Evolutionary conservation across 2,113 vertebrate species (phyloP).

Genomic region (Oryzias woworae): DNA sequence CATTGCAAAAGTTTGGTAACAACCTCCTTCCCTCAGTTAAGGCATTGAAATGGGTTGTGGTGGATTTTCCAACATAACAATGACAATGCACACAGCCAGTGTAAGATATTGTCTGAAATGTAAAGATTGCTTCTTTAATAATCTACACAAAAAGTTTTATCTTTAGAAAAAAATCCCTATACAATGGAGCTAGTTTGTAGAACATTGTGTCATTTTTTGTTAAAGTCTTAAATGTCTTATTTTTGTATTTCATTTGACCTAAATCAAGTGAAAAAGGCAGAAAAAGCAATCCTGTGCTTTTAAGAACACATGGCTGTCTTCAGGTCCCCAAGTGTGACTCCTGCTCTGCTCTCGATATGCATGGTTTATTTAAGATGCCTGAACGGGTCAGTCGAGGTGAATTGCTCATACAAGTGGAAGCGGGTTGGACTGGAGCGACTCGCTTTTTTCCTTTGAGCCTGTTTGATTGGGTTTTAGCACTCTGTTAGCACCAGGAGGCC

Average conservation of each 20-base stretch:
- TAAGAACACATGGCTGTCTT: constrained; percentile 11
- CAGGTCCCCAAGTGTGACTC: constrained; percentile 20
- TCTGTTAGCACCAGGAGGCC: constrained; percentile 53
- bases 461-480: constrained; percentile 74
- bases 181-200: no score
- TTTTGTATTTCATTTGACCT: constrained; percentile 32
- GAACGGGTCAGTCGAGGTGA: constrained; percentile 65
- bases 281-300: constrained; percentile 31
- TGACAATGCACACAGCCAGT: no score
- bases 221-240: no score
- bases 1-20: no score
- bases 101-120: no score
- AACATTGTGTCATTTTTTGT: no score
- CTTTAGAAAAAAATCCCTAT: no score
- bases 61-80: no score
- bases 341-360: constrained; percentile 16
- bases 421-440: constrained; percentile 25
- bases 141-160: no score
- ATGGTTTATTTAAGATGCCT: constrained; percentile 54
- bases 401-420: constrained; percentile 62
- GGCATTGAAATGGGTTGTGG: no score
- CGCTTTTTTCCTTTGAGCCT: constrained; percentile 41
- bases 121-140: no score
- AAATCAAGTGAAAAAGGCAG: constrained; percentile 8
- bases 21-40: no score